Evolutionary conservation across 2,797 vertebrate species (phyloP), one percentile per base, ranked within the genome.

Genomic region (Anolis apletophallus): DNA sequence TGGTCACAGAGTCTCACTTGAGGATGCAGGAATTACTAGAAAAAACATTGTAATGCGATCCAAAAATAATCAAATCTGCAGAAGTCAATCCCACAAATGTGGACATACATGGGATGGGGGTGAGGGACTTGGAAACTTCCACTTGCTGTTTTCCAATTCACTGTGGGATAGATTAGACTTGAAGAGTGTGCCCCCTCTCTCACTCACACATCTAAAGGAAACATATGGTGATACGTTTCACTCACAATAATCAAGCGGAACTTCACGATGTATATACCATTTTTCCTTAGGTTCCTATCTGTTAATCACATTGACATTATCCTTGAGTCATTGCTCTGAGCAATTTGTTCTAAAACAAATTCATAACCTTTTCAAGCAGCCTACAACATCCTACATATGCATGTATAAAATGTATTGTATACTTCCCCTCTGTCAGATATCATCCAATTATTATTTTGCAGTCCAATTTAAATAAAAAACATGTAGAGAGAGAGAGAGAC

Each of bases 311-410:
- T 36, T 61, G 57, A 36, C 32, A 8, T 61, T 57, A 69, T 54
- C n/a, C n/a, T 32, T 81, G 64, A 81, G 54, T 21, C 17, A 7
- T 1, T 83, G 64, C 71, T 88, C 73, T 83, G 75, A 87, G 86
- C 91, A 71, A 50, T 36, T 73, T 76, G 86, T 87, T 86, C 75
- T 54, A 68, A 90, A 87, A 14, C 16, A 61, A 87, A 88, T 88
- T 52, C 26, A 6, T 72, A 77, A 82, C 80, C 54, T 88, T 32
- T 23, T 71, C 0, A 0, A 71, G 80, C 68, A 81, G 83, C 81
- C 68, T 89, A 91, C 89, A 36, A 54, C 36, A 23, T 1, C 64
- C 9, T 36, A n/a, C 17, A 9, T 0, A 0, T 0, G 0, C 52
- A 81, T 88, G 34, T 17, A 75, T 54, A 0, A 0, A 46, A 69